phyloP scores from a whole-genome alignment of 2,797 vertebrate species.

The Parotocinclus haroldoi region DNA sequence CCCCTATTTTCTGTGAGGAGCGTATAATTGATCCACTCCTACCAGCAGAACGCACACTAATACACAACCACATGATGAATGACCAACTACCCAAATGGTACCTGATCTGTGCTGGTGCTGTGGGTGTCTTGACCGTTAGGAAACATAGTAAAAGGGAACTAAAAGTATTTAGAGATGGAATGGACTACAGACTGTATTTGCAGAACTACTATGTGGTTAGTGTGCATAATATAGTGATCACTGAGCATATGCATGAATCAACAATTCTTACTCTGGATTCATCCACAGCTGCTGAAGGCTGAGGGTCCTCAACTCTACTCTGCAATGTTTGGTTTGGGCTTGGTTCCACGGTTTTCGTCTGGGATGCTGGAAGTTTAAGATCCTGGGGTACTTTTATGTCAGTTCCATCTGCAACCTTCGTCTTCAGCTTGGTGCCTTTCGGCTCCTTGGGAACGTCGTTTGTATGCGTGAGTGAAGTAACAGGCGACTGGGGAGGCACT shows the following conservation, averaged over 20 bases:
- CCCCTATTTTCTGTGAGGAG: too few relatives aligned
- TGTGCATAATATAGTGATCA: not conserved
- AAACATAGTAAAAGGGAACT: too few relatives aligned
- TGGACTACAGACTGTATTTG: too few relatives aligned
- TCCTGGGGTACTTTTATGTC: constrained; percentile 39
- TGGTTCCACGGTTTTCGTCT: constrained; percentile 47
- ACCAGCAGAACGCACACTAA: too few relatives aligned
- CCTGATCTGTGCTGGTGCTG: too few relatives aligned
- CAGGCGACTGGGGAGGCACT: constrained; percentile 64
- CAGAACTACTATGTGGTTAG: too few relatives aligned
- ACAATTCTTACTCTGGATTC: constrained; percentile 24
- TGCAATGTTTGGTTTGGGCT: constrained; percentile 28
- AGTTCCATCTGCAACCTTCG: constrained; percentile 9
- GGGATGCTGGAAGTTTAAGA: constrained; percentile 35
- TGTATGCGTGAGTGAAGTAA: constrained; percentile 75
- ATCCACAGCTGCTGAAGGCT: constrained; percentile 13
- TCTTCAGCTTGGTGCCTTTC: constrained; percentile 49
- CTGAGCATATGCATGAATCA: not conserved
- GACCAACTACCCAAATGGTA: too few relatives aligned
- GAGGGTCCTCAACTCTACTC: not conserved
- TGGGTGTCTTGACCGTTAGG: too few relatives aligned
- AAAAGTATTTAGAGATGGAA: too few relatives aligned
- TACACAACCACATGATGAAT: too few relatives aligned
- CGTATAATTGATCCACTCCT: too few relatives aligned
- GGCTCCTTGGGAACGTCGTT: constrained; percentile 74